Conservation (phyloP, 2,797 vertebrate species). For the Bradypodion ventrale region DNA sequence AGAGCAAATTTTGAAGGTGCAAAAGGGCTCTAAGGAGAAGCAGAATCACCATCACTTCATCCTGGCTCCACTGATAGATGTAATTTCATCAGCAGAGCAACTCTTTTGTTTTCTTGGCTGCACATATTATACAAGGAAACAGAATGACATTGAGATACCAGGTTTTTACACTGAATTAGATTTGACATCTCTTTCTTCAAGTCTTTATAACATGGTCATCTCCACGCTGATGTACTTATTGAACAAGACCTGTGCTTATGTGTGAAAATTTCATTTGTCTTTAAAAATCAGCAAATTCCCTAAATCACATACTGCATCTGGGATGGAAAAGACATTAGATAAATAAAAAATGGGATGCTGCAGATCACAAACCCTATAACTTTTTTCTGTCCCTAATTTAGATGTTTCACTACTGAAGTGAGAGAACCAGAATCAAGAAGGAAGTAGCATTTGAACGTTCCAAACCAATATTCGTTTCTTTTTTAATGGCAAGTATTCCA, state of each 20-base stretch:
- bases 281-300: no score
- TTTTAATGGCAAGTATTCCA: not conserved
- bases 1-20: not conserved
- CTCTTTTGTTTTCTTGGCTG: not conserved
- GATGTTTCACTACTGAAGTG: not conserved
- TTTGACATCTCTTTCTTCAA: no score
- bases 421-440: not conserved
- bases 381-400: no score
- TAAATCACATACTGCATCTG: no score
- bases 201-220: no score
- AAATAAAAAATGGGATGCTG: no score
- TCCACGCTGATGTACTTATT: no score
- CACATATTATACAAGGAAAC: not conserved
- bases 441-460: not conserved
- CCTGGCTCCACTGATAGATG: not conserved
- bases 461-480: not conserved
- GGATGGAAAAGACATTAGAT: no score
- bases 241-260: no score
- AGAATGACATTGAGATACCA: not conserved
- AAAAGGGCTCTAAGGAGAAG: not conserved
- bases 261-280: no score
- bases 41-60: not conserved
- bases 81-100: not conserved
- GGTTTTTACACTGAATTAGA: no score
- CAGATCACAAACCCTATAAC: no score